These are phyloP conservation scores for Callocephalon fimbriatum DNA, from an alignment of 2,113 vertebrate species.

Conservation along the genomic window DNA sequence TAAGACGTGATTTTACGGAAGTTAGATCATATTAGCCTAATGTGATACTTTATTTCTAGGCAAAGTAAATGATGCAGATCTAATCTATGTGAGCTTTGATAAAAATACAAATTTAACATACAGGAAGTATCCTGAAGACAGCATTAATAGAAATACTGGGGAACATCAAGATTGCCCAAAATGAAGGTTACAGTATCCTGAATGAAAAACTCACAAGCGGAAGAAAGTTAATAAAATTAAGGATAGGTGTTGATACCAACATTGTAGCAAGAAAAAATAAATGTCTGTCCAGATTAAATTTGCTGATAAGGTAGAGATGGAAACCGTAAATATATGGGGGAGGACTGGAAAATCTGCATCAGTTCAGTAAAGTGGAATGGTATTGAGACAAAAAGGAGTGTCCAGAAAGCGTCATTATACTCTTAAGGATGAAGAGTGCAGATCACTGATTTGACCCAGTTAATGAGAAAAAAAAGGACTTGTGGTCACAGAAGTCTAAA, in stretches of 20 bases:
- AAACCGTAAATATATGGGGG: background rate
- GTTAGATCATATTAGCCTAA: background rate
- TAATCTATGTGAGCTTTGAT: background rate
- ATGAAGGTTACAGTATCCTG: background rate
- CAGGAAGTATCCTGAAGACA: background rate
- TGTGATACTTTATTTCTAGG: background rate
- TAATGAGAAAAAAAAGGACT: background rate
- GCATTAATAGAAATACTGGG: background rate
- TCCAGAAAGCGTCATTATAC: background rate
- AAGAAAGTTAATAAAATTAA: background rate
- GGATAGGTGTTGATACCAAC: accelerated
- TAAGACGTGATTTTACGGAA: background rate
- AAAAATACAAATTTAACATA: background rate
- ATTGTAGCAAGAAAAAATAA: background rate
- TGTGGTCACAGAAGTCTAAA: background rate
- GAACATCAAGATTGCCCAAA: accelerated
- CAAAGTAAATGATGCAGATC: background rate
- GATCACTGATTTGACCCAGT: accelerated
- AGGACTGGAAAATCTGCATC: background rate
- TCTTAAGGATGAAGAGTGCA: background rate
- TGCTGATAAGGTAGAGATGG: background rate
- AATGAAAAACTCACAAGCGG: background rate
- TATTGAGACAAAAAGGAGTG: background rate
- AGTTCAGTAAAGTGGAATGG: background rate
- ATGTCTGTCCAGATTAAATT: background rate